phyloP scores from a whole-genome alignment of 2,113 vertebrate species.

The Cavia porcellus region DNA sequence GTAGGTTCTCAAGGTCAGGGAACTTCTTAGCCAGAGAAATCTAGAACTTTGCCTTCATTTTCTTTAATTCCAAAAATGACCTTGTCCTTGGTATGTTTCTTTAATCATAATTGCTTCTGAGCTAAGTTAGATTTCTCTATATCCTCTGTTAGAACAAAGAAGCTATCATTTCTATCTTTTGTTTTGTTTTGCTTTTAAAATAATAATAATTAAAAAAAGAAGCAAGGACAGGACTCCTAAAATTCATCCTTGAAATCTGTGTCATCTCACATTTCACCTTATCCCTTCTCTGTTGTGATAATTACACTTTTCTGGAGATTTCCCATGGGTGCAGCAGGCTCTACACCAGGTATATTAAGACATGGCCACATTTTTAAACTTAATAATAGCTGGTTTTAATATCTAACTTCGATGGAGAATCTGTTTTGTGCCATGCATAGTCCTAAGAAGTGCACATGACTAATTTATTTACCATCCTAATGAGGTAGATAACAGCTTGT shows the following conservation, averaged over 20 bases:
- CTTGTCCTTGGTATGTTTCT: neutral
- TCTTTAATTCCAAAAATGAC: neutral
- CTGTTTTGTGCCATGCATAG: accelerated
- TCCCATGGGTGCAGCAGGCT: neutral
- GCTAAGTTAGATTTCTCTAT: neutral
- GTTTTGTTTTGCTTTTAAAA: too few relatives aligned
- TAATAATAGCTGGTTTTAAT: accelerated
- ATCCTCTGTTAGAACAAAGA: neutral
- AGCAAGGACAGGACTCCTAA: neutral
- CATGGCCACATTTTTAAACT: neutral
- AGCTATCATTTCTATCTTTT: too few relatives aligned
- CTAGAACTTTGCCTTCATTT: neutral
- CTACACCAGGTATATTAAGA: accelerated
- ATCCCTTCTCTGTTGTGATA: too few relatives aligned
- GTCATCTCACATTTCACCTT: neutral
- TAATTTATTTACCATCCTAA: neutral
- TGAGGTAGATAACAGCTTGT: neutral
- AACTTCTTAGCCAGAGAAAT: neutral
- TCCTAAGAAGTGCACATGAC: neutral
- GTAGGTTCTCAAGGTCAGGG: neutral
- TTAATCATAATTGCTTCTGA: neutral
- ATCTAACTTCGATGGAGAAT: accelerated
- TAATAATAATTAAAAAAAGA: too few relatives aligned
- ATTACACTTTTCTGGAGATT: accelerated
- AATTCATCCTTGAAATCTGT: neutral